phyloP scores from a whole-genome alignment of 2,888 invertebrate genomes.

The Andrena fulva region DNA sequence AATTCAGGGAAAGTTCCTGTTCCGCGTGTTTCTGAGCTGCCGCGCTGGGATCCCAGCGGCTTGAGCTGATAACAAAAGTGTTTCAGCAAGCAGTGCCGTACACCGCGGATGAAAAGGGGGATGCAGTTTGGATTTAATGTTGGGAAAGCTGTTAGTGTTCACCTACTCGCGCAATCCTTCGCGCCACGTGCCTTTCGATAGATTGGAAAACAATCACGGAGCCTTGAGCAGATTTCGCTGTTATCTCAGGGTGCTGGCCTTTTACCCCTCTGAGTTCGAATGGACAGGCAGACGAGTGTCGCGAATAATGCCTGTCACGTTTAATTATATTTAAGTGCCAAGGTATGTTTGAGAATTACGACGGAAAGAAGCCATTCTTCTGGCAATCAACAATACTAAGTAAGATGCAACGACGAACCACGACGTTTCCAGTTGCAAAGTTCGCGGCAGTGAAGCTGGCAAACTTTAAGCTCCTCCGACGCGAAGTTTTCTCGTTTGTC shows the following conservation, averaged over 20 bases:
- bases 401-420: constrained; percentile 16
- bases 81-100: constrained; percentile 3
- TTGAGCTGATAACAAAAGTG: constrained; percentile 40
- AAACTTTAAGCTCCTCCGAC: constrained; percentile 39
- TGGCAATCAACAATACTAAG: constrained; percentile 35
- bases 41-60: background rate
- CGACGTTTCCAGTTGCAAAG: constrained; percentile 23
- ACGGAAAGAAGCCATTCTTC: constrained; percentile 17
- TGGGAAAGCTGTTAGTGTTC: background rate
- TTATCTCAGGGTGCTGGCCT: too few relatives aligned
- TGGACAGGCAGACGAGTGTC: background rate
- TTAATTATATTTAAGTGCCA: background rate
- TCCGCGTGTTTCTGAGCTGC: background rate
- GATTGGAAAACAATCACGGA: too few relatives aligned
- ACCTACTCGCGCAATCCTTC: background rate
- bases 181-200: too few relatives aligned
- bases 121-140: constrained; percentile 15
- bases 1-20: constrained; percentile 41
- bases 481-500: constrained; percentile 43
- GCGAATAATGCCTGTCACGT: background rate
- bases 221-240: background rate
- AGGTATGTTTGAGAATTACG: constrained; percentile 12
- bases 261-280: too few relatives aligned
- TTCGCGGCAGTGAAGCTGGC: constrained; percentile 27
- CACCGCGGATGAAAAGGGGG: background rate